Base-by-base conservation (phyloP, 1,140 invertebrate species). In the Teleopsis dalmanni region DNA sequence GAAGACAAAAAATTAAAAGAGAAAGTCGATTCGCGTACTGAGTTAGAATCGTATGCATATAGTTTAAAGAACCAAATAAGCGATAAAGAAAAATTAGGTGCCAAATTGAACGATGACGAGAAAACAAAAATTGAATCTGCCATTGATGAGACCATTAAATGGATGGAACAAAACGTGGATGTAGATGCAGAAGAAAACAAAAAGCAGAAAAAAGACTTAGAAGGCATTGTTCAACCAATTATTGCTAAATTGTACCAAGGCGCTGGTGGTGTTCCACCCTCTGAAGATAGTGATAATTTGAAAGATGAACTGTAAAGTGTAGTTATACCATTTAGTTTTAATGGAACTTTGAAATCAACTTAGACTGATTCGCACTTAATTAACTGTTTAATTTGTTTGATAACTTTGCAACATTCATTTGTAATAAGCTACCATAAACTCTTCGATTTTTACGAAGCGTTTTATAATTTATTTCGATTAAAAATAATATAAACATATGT, bases 1-100 rank as follows among this genome's bases (percentile, higher is more conserved):
- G 95, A 99, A 56, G 96, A 99, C 72, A 96, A 95, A 76, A 95
- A 93, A 75, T 73, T 96, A 29, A 99, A 99, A 75, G 95, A 98
- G 70, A 79, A 86, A 38, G 95, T 99, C 2, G 96, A 99, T 69
- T 85, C 95, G 1, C 84, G 93, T 44, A 93, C 91, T 62, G 91
- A 95, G 66, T 76, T 99, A 27, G 96, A 99, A 75, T 95, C 92
- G 23, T 98, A 98, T 60, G 92, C 93, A 1, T 99, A 99, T 71
- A 92, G 91, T 8, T 78, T 99, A 23, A 99, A 99, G 77, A 98
- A 96, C 73, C 97, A 99, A 72, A 77, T 99, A 18, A 79, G 78
- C 33, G 96, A 99, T 69, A 99, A 99, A 73, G 96, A 99, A 54
- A 99, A 99, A 74, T 81, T 99, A 18, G 96, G 95, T 18, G 81